Conservation (phyloP, 2,888 invertebrate genomes). For the Troilus luridus region DNA sequence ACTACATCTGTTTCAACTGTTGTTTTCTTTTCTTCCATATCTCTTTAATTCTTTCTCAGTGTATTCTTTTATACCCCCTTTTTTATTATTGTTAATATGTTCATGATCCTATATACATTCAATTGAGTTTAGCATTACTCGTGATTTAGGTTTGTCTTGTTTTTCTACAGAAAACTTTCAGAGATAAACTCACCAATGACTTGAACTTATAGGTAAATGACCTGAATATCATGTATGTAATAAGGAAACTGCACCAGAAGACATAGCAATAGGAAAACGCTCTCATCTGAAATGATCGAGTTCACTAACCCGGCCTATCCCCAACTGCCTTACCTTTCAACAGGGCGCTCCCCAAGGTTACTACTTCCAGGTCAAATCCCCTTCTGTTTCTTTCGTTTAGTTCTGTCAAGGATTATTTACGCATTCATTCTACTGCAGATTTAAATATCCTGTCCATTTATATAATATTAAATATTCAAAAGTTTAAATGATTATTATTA, state of each 20-base stretch:
- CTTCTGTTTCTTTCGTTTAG: background rate
- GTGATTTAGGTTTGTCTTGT: no score
- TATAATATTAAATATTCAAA: background rate
- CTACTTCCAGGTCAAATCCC: slow-evolving; percentile 44
- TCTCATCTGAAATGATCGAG: background rate
- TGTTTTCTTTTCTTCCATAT: no score
- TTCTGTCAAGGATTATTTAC: no score
- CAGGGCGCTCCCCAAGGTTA: slow-evolving; percentile 27
- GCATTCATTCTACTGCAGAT: background rate
- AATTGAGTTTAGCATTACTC: no score
- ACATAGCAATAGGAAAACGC: background rate
- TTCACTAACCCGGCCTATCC: slow-evolving; percentile 35
- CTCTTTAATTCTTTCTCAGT: no score
- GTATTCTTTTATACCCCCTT: no score
- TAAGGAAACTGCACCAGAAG: background rate
- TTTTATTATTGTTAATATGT: no score
- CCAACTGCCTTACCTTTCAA: slow-evolving; percentile 29
- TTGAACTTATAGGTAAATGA: background rate
- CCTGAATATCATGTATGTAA: background rate
- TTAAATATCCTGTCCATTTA: background rate
- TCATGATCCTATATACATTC: no score
- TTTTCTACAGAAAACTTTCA: no score
- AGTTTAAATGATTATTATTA: background rate
- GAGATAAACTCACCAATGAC: no score
- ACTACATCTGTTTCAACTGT: no score